These are phyloP conservation scores for Pseudochirops corinnae DNA, from an alignment of 2,797 vertebrate species.

Conservation along the genomic window DNA sequence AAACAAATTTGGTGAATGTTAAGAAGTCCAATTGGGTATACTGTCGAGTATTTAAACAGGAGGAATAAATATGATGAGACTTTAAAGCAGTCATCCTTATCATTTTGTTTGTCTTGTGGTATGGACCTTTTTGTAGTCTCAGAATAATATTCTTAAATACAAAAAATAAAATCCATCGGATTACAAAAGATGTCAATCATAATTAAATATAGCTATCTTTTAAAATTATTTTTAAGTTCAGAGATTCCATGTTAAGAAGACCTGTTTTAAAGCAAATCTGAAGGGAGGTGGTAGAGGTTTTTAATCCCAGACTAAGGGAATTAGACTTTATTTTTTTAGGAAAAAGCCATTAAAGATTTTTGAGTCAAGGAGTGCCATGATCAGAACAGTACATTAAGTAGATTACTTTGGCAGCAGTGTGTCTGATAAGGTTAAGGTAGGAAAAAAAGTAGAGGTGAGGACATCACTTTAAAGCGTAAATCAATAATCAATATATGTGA, in stretches of 20 bases:
- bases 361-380: background rate
- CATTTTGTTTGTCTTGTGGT: background rate
- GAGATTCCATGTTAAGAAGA: background rate
- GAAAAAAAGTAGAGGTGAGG: background rate
- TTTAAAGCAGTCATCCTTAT: conserved; percentile 2
- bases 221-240: background rate
- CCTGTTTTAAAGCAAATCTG: background rate
- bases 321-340: background rate
- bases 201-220: background rate
- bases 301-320: background rate
- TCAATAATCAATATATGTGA: background rate
- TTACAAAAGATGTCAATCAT: background rate
- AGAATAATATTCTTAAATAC: conserved; percentile 9
- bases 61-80: background rate
- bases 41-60: background rate
- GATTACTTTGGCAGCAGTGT: background rate
- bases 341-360: background rate
- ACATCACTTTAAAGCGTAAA: background rate
- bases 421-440: background rate
- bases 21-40: background rate
- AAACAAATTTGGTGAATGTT: background rate
- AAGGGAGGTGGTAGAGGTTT: background rate
- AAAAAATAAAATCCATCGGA: conserved; percentile 5
- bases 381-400: background rate
- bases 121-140: background rate